Conservation (phyloP, 2,113 vertebrate species). For the Artemisiospiza belli region DNA sequence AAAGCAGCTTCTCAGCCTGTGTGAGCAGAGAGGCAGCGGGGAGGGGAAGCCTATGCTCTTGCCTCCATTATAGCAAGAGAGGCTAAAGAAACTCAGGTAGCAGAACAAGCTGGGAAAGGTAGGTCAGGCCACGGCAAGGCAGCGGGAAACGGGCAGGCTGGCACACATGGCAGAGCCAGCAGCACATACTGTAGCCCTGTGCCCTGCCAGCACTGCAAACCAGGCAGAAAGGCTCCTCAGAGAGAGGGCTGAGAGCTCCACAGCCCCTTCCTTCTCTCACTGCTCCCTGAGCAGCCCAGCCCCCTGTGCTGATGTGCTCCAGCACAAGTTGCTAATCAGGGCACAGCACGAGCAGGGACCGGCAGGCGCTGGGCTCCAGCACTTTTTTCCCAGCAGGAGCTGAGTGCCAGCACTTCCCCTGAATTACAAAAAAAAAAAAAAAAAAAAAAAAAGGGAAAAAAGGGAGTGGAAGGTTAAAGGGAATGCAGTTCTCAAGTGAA, state of each 20-base stretch:
- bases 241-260: background rate
- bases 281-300: background rate
- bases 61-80: background rate
- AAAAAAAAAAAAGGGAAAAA: background rate
- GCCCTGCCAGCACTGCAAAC: background rate
- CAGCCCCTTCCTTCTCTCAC: background rate
- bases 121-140: background rate
- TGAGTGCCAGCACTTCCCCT: background rate
- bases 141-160: background rate
- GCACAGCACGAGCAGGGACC: background rate
- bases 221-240: background rate
- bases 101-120: background rate
- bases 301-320: background rate
- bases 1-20: background rate
- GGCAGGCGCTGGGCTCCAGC: background rate
- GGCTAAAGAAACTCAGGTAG: background rate
- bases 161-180: background rate
- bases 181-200: background rate
- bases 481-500: background rate
- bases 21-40: background rate
- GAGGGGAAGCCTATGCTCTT: background rate
- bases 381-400: constrained; percentile 45
- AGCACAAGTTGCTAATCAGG: constrained; percentile 36
- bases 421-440: background rate
- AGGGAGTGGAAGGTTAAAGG: background rate